phyloP scores from a whole-genome alignment of 2,797 vertebrate species.

The Tinamus major region DNA sequence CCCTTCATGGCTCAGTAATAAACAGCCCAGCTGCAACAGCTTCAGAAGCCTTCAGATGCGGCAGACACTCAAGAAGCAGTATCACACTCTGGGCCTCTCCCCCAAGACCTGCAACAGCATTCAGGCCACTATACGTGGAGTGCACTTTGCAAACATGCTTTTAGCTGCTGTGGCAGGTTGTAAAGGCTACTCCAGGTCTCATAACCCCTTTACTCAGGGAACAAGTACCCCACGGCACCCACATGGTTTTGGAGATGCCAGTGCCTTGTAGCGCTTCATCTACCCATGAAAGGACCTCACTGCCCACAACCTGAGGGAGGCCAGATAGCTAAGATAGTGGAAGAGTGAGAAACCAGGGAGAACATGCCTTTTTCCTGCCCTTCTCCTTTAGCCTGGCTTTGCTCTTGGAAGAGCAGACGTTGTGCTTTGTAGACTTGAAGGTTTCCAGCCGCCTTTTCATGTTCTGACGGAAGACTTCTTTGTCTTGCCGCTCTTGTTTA shows the following conservation, averaged over 20 bases:
- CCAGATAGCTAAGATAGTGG: neutral
- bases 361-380: conserved; percentile 89
- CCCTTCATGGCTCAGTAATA: neutral
- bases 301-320: neutral
- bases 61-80: neutral
- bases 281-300: neutral
- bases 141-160: neutral
- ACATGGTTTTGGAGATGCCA: neutral
- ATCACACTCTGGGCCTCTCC: neutral
- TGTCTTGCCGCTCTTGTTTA: conserved; percentile 92
- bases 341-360: neutral
- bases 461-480: conserved; percentile 96
- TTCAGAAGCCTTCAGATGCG: neutral
- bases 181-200: neutral
- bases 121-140: neutral
- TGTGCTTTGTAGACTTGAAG: conserved; percentile 91
- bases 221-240: neutral
- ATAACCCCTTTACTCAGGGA: neutral
- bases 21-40: neutral
- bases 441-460: conserved; percentile 95
- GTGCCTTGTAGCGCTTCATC: neutral
- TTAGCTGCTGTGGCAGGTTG: neutral
- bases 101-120: neutral
- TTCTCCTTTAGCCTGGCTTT: conserved; percentile 90
- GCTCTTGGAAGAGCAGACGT: conserved; percentile 82